phyloP scores from a whole-genome alignment of 1,140 invertebrate species.

The Diabrotica undecimpunctata region DNA sequence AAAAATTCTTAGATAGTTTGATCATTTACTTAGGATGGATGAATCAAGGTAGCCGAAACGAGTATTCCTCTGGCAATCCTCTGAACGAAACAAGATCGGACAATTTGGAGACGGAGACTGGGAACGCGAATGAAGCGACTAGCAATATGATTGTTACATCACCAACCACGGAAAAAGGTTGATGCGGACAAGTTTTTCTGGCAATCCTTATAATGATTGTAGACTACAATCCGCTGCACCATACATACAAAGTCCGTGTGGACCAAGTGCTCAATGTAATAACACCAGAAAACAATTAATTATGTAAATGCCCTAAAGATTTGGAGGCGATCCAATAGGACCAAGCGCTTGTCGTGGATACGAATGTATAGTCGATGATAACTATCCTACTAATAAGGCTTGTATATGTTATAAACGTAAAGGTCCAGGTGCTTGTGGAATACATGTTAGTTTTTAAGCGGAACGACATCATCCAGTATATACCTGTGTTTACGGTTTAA shows the following conservation, averaged over 20 bases:
- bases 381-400: slow-evolving; percentile 64
- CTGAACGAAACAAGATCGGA: too few species aligned
- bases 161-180: too few species aligned
- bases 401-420: slow-evolving; percentile 72
- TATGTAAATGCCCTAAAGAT: slow-evolving; percentile 71
- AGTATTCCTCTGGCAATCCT: too few species aligned
- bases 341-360: slow-evolving; percentile 65
- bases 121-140: too few species aligned
- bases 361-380: slow-evolving; percentile 73
- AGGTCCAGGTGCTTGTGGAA: slow-evolving; percentile 75
- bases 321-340: slow-evolving; percentile 72
- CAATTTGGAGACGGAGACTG: too few species aligned
- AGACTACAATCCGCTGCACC: slow-evolving; percentile 58
- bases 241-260: slow-evolving; percentile 75
- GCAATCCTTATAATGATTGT: slow-evolving; percentile 62
- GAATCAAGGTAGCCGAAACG: too few species aligned
- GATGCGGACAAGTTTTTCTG: too few species aligned
- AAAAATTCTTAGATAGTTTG: too few species aligned
- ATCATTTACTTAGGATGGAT: too few species aligned
- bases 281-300: slow-evolving; percentile 61
- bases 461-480: slow-evolving; percentile 75
- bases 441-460: slow-evolving; percentile 66
- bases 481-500: slow-evolving; percentile 64
- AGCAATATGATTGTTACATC: too few species aligned
- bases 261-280: slow-evolving; percentile 68